Evolutionary conservation across 2,888 invertebrate species (phyloP).

Genomic region (Xanthia togata): DNA sequence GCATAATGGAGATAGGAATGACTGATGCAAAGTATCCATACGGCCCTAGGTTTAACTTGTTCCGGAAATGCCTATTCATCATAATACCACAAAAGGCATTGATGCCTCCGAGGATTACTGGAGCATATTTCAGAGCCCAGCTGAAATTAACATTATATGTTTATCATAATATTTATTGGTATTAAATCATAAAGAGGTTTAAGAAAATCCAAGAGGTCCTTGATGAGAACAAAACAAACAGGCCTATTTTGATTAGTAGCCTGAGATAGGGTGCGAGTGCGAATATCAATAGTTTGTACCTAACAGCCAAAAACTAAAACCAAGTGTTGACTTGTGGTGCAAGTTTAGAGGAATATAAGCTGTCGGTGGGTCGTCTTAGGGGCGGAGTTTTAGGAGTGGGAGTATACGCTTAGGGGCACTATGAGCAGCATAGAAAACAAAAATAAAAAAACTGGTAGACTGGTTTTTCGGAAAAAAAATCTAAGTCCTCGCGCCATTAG

Average conservation of each 20-base stretch:
- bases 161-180: not conserved
- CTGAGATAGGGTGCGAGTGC: not conserved
- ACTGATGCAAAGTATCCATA: slow-evolving; percentile 91
- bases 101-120: slow-evolving; percentile 86
- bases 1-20: slow-evolving; percentile 91
- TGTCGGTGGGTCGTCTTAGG: too few species aligned
- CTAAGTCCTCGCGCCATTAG: too few species aligned
- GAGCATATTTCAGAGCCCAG: slow-evolving; percentile 89
- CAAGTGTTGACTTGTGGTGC: not conserved
- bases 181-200: not conserved
- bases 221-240: not conserved
- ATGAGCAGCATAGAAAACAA: too few species aligned
- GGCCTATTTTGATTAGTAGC: not conserved
- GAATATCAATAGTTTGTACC: not conserved
- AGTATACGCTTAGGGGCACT: too few species aligned
- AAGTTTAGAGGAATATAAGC: not conserved
- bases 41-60: slow-evolving; percentile 90
- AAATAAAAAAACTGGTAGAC: too few species aligned
- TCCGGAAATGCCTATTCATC: slow-evolving; percentile 92
- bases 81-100: slow-evolving; percentile 89
- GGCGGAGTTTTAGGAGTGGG: too few species aligned
- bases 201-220: not conserved
- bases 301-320: not conserved
- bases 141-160: slow-evolving; percentile 66
- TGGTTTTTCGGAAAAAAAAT: too few species aligned